Conservation (phyloP, 1,140 invertebrate species). For the Trichomalopsis sarcophagae region DNA sequence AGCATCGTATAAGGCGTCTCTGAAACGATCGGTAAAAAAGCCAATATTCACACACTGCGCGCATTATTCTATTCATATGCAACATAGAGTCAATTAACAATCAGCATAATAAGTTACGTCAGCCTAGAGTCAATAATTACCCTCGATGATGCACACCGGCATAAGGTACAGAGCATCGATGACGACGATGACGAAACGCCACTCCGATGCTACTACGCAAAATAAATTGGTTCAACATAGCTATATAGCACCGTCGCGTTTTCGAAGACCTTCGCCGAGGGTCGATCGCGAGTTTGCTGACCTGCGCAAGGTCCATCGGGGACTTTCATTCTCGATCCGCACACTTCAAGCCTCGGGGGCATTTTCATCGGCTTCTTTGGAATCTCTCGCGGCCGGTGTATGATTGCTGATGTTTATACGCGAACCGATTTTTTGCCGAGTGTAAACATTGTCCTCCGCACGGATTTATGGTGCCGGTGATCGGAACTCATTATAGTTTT, state of each 20-base stretch:
- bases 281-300: not conserved
- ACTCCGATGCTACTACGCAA: not conserved
- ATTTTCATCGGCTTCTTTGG: not conserved
- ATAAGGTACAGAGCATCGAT: not conserved
- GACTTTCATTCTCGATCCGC: not conserved
- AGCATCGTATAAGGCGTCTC: too few relatives aligned
- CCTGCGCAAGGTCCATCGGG: not conserved
- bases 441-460: too few relatives aligned
- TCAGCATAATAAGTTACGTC: conserved; percentile 4
- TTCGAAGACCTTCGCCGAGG: not conserved
- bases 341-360: not conserved
- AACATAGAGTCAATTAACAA: not conserved
- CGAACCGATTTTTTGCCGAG: not conserved
- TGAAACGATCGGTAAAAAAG: not conserved
- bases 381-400: too few relatives aligned
- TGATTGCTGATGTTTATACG: too few relatives aligned
- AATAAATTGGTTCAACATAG: not conserved
- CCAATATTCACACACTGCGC: not conserved
- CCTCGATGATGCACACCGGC: not conserved
- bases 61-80: not conserved
- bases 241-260: not conserved
- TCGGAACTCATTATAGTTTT: not conserved
- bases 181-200: not conserved
- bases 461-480: not conserved
- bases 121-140: conserved; percentile 18